These are phyloP conservation scores for Drosophila pullipes DNA, from an alignment of 2,888 invertebrate genomes.

Conservation along the genomic window DNA sequence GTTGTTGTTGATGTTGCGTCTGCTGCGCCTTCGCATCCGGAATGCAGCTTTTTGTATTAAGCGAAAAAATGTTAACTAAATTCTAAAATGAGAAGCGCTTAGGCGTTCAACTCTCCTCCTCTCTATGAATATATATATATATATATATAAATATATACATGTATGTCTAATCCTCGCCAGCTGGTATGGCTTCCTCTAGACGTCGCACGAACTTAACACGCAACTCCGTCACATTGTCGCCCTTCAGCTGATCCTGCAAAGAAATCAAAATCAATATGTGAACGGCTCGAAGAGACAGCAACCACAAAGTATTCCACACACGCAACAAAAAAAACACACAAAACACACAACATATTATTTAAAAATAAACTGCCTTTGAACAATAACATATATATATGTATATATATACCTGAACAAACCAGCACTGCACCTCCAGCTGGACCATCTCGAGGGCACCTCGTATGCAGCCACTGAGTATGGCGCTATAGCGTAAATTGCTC, in stretches of 20 bases:
- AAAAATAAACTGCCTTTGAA: constrained; percentile 4
- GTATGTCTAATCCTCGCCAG: constrained; percentile 94
- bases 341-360: constrained; percentile 7
- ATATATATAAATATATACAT: constrained; percentile 27
- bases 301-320: constrained; percentile 61
- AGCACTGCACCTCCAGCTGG: constrained; percentile 97
- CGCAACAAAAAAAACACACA: constrained; percentile 18
- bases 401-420: constrained; percentile 91
- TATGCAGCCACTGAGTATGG: constrained; percentile 95
- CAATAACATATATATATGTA: constrained; percentile 10
- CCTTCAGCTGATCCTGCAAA: constrained; percentile 95
- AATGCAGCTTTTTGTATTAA: constrained; percentile 58
- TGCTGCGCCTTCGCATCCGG: constrained; percentile 55
- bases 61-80: constrained; percentile 25
- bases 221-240: constrained; percentile 96
- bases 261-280: constrained; percentile 17
- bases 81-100: constrained; percentile 32
- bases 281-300: constrained; percentile 29
- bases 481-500: constrained; percentile 94
- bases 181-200: constrained; percentile 98
- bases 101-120: constrained; percentile 26
- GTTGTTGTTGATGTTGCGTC: constrained; percentile 28
- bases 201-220: constrained; percentile 97
- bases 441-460: constrained; percentile 99
- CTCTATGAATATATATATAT: constrained; percentile 25